These are phyloP conservation scores for Xyrichtys novacula DNA, from an alignment of 2,797 vertebrate genomes.

Conservation along the genomic window DNA sequence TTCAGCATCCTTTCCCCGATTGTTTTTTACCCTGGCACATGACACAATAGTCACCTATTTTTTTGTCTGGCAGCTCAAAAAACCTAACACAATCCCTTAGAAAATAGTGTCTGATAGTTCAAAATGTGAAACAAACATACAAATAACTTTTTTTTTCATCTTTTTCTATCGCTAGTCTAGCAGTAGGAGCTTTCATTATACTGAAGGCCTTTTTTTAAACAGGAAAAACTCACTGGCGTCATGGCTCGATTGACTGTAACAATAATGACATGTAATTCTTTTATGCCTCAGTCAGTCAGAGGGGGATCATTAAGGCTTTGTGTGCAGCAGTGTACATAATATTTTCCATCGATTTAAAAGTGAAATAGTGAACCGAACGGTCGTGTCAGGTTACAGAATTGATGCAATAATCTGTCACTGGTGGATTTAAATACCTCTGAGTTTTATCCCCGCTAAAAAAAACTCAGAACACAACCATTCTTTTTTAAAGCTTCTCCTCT, in stretches of 20 bases:
- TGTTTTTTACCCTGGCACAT: no score
- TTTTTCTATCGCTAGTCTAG: background rate
- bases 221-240: background rate
- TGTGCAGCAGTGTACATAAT: background rate
- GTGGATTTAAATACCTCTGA: constrained; percentile 23
- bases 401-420: constrained; percentile 38
- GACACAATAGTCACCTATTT: no score
- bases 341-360: constrained; percentile 24
- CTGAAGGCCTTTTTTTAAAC: background rate
- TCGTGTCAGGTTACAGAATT: constrained; percentile 16
- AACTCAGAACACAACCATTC: constrained; percentile 6
- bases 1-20: no score
- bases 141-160: no score
- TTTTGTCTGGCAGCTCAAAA: constrained; percentile 9
- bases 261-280: constrained; percentile 20
- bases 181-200: background rate
- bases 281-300: constrained; percentile 7
- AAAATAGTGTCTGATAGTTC: background rate
- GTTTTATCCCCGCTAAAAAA: background rate
- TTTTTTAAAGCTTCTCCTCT: constrained; percentile 13
- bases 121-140: background rate
- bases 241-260: constrained; percentile 9
- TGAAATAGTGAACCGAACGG: constrained; percentile 23
- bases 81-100: constrained; percentile 13
- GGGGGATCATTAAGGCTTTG: background rate